phyloP scores from a whole-genome alignment of 2,888 invertebrate species.

The Drosophila austrosaltans region DNA sequence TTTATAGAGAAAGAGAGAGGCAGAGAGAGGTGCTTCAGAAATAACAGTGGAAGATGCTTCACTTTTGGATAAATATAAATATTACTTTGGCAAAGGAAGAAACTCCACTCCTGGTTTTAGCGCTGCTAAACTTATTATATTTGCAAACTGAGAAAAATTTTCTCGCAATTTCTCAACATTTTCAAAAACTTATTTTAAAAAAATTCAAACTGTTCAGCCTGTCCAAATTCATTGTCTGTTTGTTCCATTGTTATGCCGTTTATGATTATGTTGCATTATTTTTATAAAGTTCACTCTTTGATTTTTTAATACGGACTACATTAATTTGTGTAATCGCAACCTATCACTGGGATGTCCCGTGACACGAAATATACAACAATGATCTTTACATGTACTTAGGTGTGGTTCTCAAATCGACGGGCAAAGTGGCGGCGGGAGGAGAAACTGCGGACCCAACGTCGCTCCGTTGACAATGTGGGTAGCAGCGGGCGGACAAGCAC shows the following conservation, averaged over 20 bases:
- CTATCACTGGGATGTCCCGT: not conserved
- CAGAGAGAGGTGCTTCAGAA: no score
- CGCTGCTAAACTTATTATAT: no score
- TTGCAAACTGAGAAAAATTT: no score
- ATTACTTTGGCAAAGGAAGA: no score
- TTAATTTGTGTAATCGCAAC: not conserved
- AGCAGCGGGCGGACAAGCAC: slow-evolving; percentile 59
- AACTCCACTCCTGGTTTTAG: no score
- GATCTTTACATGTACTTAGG: slow-evolving; percentile 86
- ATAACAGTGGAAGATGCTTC: no score
- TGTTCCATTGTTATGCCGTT: not conserved
- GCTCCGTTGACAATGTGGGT: slow-evolving; percentile 82
- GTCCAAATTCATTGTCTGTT: not conserved
- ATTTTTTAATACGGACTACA: not conserved
- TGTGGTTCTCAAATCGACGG: slow-evolving; percentile 99
- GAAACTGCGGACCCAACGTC: slow-evolving; percentile 96
- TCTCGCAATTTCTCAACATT: no score
- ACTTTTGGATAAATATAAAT: no score
- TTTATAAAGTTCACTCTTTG: not conserved
- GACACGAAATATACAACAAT: not conserved
- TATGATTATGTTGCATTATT: not conserved
- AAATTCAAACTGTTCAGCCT: not conserved
- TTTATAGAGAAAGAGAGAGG: not conserved
- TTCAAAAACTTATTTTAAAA: no score
- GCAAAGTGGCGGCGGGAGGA: slow-evolving; percentile 99